Percentiles rank a stretch among this genome's conserved stretches.
Conservation (phyloP, 2,113 vertebrate species). For the Aptenodytes patagonicus region DNA sequence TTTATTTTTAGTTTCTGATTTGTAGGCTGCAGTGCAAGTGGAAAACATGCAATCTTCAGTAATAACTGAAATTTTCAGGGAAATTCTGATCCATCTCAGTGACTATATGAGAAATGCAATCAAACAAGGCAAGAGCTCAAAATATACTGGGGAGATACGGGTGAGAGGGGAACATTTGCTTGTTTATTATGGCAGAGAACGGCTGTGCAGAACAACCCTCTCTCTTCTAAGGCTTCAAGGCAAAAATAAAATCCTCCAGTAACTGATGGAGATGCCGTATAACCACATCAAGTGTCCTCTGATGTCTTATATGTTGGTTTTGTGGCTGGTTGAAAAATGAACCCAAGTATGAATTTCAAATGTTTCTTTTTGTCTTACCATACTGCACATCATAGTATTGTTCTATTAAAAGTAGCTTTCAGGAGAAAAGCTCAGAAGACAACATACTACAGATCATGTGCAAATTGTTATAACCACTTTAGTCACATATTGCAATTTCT, state of each 20-base stretch:
- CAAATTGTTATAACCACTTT: slow-evolving; percentile 22
- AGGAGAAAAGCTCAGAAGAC: slow-evolving; percentile 19
- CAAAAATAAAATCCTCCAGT: slow-evolving; percentile 3
- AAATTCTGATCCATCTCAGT: slow-evolving; percentile 50
- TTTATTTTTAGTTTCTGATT: slow-evolving; percentile 51
- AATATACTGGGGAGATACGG: slow-evolving; percentile 8
- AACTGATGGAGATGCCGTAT: slow-evolving; percentile 37
- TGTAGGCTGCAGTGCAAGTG: slow-evolving; percentile 7
- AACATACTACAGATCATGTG: neutral
- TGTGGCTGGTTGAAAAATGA: slow-evolving; percentile 44
- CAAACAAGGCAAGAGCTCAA: slow-evolving; percentile 27
- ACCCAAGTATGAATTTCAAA: neutral
- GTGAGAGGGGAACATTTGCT: neutral
- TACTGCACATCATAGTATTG: neutral
- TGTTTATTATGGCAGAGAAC: slow-evolving; percentile 17
- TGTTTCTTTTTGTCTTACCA: neutral
- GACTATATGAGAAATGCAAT: slow-evolving; percentile 37
- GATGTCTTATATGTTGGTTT: neutral
- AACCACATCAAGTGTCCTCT: slow-evolving; percentile 35
- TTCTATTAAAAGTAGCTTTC: slow-evolving; percentile 31
- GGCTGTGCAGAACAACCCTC: slow-evolving; percentile 16
- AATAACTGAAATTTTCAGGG: slow-evolving; percentile 43
- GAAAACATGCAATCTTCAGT: slow-evolving; percentile 15
- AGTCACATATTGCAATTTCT: slow-evolving; percentile 39
- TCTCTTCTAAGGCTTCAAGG: slow-evolving; percentile 32